Evolutionary conservation across 2,113 vertebrate species (phyloP).

Genomic region (Fulica atra): DNA sequence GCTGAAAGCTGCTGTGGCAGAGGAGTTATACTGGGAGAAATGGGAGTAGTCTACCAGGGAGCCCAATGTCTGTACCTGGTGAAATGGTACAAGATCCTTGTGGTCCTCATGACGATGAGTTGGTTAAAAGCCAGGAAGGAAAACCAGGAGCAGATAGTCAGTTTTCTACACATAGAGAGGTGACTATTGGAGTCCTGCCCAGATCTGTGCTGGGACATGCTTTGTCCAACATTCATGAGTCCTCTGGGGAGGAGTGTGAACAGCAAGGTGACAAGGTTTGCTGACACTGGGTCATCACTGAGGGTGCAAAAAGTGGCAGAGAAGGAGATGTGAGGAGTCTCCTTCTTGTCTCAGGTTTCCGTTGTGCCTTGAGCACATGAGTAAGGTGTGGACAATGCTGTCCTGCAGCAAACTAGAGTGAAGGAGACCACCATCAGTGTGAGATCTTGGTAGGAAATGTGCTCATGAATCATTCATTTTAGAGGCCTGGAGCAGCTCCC

Average conservation of each 20-base stretch:
- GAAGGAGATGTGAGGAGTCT: background rate
- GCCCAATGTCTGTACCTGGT: background rate
- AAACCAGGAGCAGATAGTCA: background rate
- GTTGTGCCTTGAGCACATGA: too few species aligned
- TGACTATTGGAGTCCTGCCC: background rate
- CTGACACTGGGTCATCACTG: accelerated
- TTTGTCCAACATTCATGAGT: background rate
- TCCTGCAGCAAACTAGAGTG: background rate
- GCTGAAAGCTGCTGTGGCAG: background rate
- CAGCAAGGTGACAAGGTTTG: background rate
- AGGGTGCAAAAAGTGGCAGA: background rate
- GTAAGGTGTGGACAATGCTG: background rate
- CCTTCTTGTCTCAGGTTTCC: background rate
- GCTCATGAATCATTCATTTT: background rate
- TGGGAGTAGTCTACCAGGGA: background rate
- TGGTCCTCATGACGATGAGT: background rate
- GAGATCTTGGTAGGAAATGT: background rate
- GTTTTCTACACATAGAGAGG: background rate
- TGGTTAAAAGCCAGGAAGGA: background rate
- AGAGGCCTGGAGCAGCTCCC: too few species aligned
- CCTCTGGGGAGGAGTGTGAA: background rate
- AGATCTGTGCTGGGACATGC: background rate
- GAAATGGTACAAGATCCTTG: background rate
- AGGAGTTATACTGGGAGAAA: background rate
- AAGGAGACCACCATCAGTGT: background rate